These are phyloP conservation scores for Mormyrus hasselquistii DNA, from an alignment of 2,797 vertebrate species.

Conservation along the genomic window DNA sequence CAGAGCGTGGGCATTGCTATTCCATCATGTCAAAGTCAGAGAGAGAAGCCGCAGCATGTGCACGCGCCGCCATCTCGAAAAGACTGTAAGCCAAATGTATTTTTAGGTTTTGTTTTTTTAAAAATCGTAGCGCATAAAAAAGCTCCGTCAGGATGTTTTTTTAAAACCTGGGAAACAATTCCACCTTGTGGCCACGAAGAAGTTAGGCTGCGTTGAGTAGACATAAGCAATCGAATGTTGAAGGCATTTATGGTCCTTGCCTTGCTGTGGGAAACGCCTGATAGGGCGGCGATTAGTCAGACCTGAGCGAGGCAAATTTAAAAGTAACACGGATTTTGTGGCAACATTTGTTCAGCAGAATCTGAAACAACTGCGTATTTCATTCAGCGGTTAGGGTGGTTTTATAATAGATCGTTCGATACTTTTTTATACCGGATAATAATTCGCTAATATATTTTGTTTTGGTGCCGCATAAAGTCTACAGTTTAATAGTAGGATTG, in stretches of 20 bases:
- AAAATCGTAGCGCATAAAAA: not conserved
- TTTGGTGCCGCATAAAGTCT: not conserved
- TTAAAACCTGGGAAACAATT: not conserved
- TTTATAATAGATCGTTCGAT: not conserved
- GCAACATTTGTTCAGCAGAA: not conserved
- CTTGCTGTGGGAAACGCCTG: not conserved
- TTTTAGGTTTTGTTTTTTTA: not conserved
- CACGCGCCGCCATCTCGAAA: too few species aligned
- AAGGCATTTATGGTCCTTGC: not conserved
- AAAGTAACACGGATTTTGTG: not conserved
- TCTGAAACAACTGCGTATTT: not conserved
- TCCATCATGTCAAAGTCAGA: too few species aligned
- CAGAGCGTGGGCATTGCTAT: not conserved
- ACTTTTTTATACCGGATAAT: not conserved
- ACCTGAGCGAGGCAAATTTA: conserved; percentile 26
- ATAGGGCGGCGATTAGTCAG: not conserved
- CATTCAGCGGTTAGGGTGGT: not conserved
- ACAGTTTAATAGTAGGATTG: not conserved
- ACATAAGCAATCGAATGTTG: not conserved
- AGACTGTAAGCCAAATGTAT: not conserved
- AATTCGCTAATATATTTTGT: not conserved
- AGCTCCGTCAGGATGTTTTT: not conserved
- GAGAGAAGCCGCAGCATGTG: too few species aligned
- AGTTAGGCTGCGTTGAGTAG: not conserved
- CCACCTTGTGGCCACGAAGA: not conserved